phyloP scores from a whole-genome alignment of 2,113 vertebrate species.

The Mirounga angustirostris region DNA sequence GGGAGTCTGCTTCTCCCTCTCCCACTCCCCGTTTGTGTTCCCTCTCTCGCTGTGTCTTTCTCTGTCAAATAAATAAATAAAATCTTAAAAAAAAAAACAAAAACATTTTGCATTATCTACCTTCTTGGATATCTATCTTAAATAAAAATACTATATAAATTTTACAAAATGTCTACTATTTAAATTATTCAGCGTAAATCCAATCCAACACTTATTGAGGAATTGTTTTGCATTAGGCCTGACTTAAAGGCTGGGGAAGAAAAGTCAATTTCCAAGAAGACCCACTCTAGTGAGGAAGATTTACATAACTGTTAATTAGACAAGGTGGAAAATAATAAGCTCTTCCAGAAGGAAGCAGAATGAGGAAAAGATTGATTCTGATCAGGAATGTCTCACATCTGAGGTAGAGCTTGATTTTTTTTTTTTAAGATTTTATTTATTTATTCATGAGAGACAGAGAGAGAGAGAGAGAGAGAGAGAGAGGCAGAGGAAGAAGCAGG shows the following conservation, averaged over 20 bases:
- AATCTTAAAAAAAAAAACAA: not conserved
- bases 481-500: too few species aligned
- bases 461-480: too few species aligned
- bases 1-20: too few species aligned
- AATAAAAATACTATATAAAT: not conserved
- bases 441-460: too few species aligned
- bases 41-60: too few species aligned
- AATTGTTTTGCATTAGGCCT: not conserved
- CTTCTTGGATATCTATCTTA: not conserved
- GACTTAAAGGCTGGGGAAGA: not conserved
- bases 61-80: too few species aligned
- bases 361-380: not conserved
- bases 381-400: not conserved
- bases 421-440: too few species aligned
- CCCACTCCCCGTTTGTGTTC: too few species aligned
- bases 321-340: not conserved
- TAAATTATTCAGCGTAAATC: constrained; percentile 15
- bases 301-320: not conserved
- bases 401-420: not conserved
- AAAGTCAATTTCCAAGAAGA: not conserved
- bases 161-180: not conserved
- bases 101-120: not conserved
- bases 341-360: not conserved
- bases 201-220: not conserved
- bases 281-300: not conserved